Evolutionary conservation across 2,797 vertebrate species (phyloP).

Genomic region (Cheirogaleus major): DNA sequence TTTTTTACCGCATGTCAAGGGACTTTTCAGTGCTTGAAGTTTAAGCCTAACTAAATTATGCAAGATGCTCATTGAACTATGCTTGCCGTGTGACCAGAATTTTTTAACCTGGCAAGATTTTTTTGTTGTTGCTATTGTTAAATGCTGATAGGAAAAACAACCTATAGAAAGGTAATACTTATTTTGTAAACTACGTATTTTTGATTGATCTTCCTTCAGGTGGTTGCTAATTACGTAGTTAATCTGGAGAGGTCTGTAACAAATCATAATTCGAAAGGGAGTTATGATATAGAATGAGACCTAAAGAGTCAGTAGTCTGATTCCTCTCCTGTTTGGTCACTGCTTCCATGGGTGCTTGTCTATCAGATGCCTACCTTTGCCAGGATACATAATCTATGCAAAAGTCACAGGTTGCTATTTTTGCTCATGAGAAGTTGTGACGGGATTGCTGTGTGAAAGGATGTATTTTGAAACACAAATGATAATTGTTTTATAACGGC

Average conservation of each 20-base stretch:
- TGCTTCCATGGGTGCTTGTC: not conserved
- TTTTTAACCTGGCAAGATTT: not conserved
- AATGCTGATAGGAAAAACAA: not conserved
- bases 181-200: not conserved
- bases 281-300: not conserved
- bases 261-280: not conserved
- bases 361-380: accelerated
- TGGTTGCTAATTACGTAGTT: not conserved
- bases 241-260: not conserved
- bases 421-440: not conserved
- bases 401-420: not conserved
- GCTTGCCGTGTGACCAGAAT: not conserved
- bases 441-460: not conserved
- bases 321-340: not conserved
- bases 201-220: not conserved
- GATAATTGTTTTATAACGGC: not conserved
- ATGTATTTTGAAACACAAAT: not conserved
- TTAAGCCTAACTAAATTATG: not conserved
- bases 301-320: not conserved
- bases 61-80: not conserved
- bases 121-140: not conserved
- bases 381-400: not conserved
- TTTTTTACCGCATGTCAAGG: not conserved
- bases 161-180: not conserved
- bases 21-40: not conserved